phyloP scores from a whole-genome alignment of 2,888 invertebrate species.

The Pristionchus japonicus region DNA sequence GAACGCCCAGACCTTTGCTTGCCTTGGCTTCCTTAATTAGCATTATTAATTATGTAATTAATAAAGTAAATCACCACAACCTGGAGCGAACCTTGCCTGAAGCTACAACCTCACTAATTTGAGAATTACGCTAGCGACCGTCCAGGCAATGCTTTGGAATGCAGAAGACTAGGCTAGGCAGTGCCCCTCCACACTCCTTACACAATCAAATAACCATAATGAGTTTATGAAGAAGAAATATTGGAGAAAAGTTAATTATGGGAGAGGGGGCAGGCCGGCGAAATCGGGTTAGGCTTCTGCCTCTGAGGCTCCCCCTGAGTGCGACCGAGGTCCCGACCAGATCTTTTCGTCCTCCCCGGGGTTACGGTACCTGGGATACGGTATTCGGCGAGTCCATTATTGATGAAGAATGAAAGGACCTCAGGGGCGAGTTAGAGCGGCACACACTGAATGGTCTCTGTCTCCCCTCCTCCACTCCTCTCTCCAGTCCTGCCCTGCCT shows the following conservation, averaged over 20 bases:
- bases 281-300: constrained; percentile 25
- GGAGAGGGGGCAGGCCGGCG: constrained; percentile 37
- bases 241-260: constrained; percentile 69
- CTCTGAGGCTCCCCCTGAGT: neutral
- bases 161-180: neutral
- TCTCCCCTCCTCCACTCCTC: no score
- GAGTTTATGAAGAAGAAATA: constrained; percentile 64
- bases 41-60: neutral
- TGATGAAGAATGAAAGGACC: neutral
- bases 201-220: constrained; percentile 70
- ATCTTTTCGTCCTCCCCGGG: neutral
- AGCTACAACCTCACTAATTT: neutral
- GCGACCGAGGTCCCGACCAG: neutral
- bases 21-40: constrained; percentile 25
- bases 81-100: neutral
- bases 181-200: neutral
- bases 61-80: neutral
- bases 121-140: neutral
- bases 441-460: constrained; percentile 4
- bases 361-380: constrained; percentile 3
- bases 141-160: neutral
- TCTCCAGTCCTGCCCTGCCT: constrained; percentile 25
- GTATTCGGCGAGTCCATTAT: constrained; percentile 5
- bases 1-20: neutral
- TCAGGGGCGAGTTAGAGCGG: neutral